Percentiles rank a stretch among this genome's conserved stretches.
Conservation (phyloP, 2,113 vertebrate species). For the Thalassoma bifasciatum region DNA sequence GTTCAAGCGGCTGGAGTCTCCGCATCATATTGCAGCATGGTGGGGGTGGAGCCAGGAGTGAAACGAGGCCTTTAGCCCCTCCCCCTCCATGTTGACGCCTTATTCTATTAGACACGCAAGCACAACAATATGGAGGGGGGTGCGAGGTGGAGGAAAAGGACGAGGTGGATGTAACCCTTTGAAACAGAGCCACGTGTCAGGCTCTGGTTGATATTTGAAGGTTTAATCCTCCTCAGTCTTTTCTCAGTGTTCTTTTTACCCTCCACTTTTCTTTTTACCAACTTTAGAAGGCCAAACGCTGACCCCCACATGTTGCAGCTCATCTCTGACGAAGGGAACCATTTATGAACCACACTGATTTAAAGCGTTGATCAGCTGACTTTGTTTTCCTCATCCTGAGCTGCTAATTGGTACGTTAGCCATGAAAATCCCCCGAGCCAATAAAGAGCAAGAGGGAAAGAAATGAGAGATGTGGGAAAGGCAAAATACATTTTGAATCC, state of each 20-base stretch:
- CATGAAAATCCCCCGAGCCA: conserved; percentile 60
- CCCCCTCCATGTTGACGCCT: conserved; percentile 73
- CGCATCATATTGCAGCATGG: conserved; percentile 68
- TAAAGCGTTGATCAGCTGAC: conserved; percentile 56
- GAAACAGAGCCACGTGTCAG: not conserved
- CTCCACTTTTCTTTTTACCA: conserved; percentile 44
- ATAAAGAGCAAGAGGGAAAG: conserved; percentile 32
- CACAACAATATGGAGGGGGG: conserved; percentile 78
- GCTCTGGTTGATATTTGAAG: not conserved
- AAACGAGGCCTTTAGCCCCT: conserved; percentile 61
- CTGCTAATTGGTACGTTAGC: conserved; percentile 77
- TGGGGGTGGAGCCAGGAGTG: conserved; percentile 61
- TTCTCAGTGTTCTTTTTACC: conserved; percentile 28
- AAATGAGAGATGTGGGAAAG: conserved; percentile 34
- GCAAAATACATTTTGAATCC: conserved; percentile 23
- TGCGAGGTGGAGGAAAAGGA: conserved; percentile 31
- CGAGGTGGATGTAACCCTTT: conserved; percentile 20
- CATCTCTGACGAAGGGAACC: conserved; percentile 75
- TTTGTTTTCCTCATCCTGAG: conserved; percentile 62
- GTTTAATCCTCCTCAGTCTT: conserved; percentile 20
- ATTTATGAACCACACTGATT: conserved; percentile 75
- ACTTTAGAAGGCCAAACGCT: conserved; percentile 42
- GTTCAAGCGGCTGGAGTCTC: conserved; percentile 79
- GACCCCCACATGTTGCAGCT: conserved; percentile 61
- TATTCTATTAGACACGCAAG: conserved; percentile 76